A percentile compares a stretch with the other conserved stretches of the same genome.
Conservation (phyloP, 2,797 vertebrate species). For the Pseudochaenichthys georgianus region DNA sequence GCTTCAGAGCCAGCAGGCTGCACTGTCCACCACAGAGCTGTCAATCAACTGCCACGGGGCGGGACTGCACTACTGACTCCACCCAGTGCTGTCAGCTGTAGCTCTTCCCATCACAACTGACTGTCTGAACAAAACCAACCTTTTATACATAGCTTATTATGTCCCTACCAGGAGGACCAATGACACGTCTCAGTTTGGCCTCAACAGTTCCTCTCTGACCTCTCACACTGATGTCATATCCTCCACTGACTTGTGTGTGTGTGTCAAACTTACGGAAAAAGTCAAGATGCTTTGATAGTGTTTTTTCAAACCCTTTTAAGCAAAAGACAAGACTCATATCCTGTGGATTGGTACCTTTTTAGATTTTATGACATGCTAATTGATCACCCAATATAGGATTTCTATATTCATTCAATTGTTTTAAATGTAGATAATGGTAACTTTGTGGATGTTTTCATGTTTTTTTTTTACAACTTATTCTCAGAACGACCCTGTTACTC, state of each 20-base stretch:
- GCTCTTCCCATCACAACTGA: slow-evolving; percentile 68
- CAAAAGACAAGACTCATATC: not conserved
- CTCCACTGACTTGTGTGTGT: slow-evolving; percentile 13
- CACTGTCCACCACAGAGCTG: slow-evolving; percentile 79
- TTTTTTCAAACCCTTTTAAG: slow-evolving; percentile 18
- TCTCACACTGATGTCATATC: slow-evolving; percentile 35
- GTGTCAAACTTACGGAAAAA: slow-evolving; percentile 1
- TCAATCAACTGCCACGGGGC: slow-evolving; percentile 68
- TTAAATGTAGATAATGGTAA: slow-evolving; percentile 36
- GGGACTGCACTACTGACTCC: slow-evolving; percentile 70
- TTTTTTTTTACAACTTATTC: slow-evolving; percentile 25
- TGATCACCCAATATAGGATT: slow-evolving; percentile 10
- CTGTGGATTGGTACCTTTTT: slow-evolving; percentile 2
- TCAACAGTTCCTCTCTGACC: slow-evolving; percentile 24
- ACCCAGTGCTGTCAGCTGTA: slow-evolving; percentile 72
- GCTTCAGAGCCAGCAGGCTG: slow-evolving; percentile 78
- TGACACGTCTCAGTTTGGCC: slow-evolving; percentile 22
- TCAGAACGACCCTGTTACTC: slow-evolving; percentile 14
- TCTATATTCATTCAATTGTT: slow-evolving; percentile 22
- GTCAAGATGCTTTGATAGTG: slow-evolving; percentile 7
- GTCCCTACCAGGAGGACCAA: slow-evolving; percentile 26
- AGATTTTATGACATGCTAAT: slow-evolving; percentile 24
- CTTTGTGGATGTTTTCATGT: slow-evolving; percentile 20
- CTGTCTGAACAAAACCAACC: slow-evolving; percentile 57
- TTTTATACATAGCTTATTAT: slow-evolving; percentile 6